These are phyloP conservation scores for Pan troglodytes DNA, from an alignment of 2,113 vertebrate species.

Conservation along the genomic window NHGRI_mPanTro3-v2.1_pri NC_072417.2:67336501-67337000, in stretches of 20 bases:
- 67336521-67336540: neutral
- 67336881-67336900: neutral
- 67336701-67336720: neutral
- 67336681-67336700: neutral
- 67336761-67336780: neutral
- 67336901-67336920: neutral
- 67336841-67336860: neutral
- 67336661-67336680: neutral
- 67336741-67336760: neutral
- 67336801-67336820: neutral
- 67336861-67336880: neutral
- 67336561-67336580: neutral
- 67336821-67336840: neutral
- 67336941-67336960: fast-evolving
- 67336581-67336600: neutral
- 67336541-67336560: neutral
- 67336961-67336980: neutral
- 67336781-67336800: neutral
- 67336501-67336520: neutral
- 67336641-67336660: conserved; percentile 17
- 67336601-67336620: conserved; percentile 24
- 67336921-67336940: neutral
- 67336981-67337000: neutral
- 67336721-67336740: neutral
- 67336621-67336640: neutral